phyloP scores from a whole-genome alignment of 2,797 vertebrate species.

The Spinibarbus caldwelli region DNA sequence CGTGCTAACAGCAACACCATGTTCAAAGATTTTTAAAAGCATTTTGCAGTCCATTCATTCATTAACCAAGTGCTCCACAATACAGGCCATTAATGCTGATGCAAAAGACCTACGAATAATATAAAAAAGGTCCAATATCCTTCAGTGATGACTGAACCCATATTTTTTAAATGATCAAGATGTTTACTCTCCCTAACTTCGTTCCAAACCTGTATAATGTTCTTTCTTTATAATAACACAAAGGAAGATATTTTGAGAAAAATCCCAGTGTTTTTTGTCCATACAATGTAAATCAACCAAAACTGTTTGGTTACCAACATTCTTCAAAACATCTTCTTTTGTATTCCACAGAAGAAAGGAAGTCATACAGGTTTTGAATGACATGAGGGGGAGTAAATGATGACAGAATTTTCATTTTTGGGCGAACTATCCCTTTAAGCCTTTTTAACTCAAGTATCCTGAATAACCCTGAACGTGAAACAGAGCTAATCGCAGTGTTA shows the following conservation, averaged over 20 bases:
- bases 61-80: not conserved
- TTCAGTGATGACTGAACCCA: not conserved
- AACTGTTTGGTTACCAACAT: not conserved
- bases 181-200: not conserved
- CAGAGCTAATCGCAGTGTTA: conserved; percentile 7
- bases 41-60: not conserved
- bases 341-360: not conserved
- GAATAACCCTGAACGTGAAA: conserved; percentile 1
- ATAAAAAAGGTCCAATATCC: not conserved
- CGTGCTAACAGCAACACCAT: conserved; percentile 29
- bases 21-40: not conserved
- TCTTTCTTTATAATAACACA: not conserved
- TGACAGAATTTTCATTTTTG: not conserved
- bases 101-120: not conserved
- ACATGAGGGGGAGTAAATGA: not conserved
- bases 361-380: not conserved
- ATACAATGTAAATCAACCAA: not conserved
- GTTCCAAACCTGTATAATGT: not conserved
- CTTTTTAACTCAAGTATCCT: conserved; percentile 4
- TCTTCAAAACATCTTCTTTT: not conserved
- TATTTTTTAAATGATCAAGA: not conserved
- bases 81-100: not conserved
- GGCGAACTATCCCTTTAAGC: not conserved
- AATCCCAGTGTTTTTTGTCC: not conserved
- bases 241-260: not conserved